These are phyloP conservation scores for Matsumurasca onukii DNA, from an alignment of 1,140 invertebrate species.

Conservation along the genomic window DNA sequence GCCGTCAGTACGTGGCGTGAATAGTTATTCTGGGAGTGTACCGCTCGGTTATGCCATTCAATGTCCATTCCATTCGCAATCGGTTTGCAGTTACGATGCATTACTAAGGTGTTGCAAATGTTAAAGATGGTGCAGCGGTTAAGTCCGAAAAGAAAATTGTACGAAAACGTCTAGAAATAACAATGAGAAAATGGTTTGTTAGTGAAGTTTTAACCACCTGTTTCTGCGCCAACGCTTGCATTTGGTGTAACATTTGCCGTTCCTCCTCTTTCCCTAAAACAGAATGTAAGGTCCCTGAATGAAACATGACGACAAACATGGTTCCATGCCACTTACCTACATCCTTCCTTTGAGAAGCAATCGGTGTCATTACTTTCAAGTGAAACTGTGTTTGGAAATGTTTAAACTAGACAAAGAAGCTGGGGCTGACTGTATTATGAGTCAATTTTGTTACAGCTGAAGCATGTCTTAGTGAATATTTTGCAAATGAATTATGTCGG, in stretches of 20 bases:
- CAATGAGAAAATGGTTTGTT: slow-evolving; percentile 25
- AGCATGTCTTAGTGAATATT: too few species aligned
- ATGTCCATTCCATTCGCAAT: neutral
- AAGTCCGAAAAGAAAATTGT: neutral
- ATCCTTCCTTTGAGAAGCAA: too few species aligned
- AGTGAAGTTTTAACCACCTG: slow-evolving; percentile 64
- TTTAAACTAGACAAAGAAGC: too few species aligned
- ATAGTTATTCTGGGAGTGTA: slow-evolving; percentile 1
- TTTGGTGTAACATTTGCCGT: slow-evolving; percentile 92
- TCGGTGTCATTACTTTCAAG: too few species aligned
- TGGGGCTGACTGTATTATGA: too few species aligned
- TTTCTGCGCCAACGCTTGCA: slow-evolving; percentile 93
- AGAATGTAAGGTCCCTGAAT: slow-evolving; percentile 40
- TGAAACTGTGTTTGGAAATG: too few species aligned
- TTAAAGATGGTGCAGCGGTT: neutral
- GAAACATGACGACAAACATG: too few species aligned
- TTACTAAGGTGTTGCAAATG: slow-evolving; percentile 13
- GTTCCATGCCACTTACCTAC: too few species aligned
- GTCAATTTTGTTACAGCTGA: too few species aligned
- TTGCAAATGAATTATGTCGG: too few species aligned
- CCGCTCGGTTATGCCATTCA: too few species aligned
- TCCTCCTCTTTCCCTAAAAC: slow-evolving; percentile 91
- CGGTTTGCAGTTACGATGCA: slow-evolving; percentile 8
- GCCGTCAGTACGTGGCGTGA: neutral
- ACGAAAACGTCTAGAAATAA: slow-evolving; percentile 29